phyloP scores from a whole-genome alignment of 2,888 invertebrate species.

The Heliconius charithonia region DNA sequence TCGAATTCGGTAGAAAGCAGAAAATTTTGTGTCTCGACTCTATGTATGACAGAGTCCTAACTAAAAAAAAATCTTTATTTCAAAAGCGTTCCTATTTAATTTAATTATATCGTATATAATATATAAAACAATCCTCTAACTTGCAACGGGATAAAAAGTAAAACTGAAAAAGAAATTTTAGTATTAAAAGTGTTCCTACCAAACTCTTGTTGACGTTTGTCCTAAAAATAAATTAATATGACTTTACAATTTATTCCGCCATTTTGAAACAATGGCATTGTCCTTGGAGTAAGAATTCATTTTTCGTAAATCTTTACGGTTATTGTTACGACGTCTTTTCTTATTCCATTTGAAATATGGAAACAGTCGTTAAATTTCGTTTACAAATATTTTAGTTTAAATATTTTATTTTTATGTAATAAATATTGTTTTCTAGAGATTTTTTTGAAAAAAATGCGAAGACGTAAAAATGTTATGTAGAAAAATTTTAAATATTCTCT shows the following conservation, averaged over 20 bases:
- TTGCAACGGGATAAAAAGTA: too few species aligned
- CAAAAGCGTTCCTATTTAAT: too few species aligned
- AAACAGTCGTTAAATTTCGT: not conserved
- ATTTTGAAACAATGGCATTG: constrained; percentile 15
- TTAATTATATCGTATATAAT: too few species aligned
- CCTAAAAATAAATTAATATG: constrained; percentile 8
- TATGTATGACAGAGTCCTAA: too few species aligned
- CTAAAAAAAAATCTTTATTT: too few species aligned
- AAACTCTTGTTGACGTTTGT: not conserved
- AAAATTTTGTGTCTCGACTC: too few species aligned
- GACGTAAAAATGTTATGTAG: not conserved
- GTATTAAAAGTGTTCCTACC: too few species aligned
- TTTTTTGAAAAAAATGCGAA: not conserved
- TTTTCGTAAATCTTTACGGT: constrained; percentile 27
- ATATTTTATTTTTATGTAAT: not conserved
- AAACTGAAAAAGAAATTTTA: too few species aligned
- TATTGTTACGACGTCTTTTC: constrained; percentile 11
- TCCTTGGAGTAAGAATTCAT: constrained; percentile 23
- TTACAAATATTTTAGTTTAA: not conserved
- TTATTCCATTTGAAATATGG: constrained; percentile 22
- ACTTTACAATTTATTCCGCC: constrained; percentile 12
- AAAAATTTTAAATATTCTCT: not conserved
- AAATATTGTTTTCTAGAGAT: not conserved
- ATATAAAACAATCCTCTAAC: too few species aligned
- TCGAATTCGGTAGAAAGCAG: too few species aligned